Conservation (phyloP, 2,888 invertebrate species). For the Trachelus stipa region DNA sequence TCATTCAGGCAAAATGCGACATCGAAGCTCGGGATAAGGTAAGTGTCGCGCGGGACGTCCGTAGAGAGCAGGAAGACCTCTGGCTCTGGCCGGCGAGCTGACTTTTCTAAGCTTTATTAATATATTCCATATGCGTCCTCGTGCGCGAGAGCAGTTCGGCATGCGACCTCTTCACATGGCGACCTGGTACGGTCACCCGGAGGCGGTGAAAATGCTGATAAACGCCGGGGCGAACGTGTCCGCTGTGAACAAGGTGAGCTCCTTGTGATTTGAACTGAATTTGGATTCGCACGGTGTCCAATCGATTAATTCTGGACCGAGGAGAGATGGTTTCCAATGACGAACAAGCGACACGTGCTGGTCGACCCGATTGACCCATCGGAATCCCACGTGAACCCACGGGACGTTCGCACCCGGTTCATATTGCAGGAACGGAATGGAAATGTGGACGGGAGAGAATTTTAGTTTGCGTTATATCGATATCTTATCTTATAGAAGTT, state of each 20-base stretch:
- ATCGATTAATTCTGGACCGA: too few species aligned
- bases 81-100: not conserved
- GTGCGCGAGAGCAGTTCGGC: constrained; percentile 70
- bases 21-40: constrained; percentile 82
- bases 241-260: constrained; percentile 76
- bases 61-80: too few species aligned
- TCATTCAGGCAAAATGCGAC: constrained; percentile 79
- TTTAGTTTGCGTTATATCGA: not conserved
- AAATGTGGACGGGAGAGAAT: too few species aligned
- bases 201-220: constrained; percentile 77
- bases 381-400: too few species aligned
- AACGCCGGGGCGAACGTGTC: constrained; percentile 77
- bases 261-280: too few species aligned
- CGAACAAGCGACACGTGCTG: too few species aligned
- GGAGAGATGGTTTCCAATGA: too few species aligned
- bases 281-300: too few species aligned
- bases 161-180: constrained; percentile 82
- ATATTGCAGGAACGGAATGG: too few species aligned
- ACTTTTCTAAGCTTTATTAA: constrained; percentile 11
- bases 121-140: too few species aligned
- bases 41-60: constrained; percentile 38
- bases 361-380: not conserved
- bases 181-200: constrained; percentile 79
- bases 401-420: too few species aligned
- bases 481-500: not conserved